Evolutionary conservation across 2,888 invertebrate genomes (phyloP), one percentile per base, ranked within the genome.

Genomic region (Protodeltote pygarga): DNA sequence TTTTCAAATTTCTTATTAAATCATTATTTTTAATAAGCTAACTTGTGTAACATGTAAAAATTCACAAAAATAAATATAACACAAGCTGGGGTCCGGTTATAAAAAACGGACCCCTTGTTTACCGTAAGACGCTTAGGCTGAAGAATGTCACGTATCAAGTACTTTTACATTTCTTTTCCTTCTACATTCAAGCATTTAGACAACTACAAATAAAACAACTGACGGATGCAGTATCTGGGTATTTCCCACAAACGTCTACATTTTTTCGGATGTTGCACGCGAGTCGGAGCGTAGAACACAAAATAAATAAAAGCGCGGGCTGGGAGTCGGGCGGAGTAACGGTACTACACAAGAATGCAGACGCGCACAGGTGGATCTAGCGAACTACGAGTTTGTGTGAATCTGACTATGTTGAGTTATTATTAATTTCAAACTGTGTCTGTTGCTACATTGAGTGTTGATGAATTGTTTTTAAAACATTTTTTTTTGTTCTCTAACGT

Each of bases 341-440:
- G 65, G 65, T 49, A 61, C n/a, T n/a, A n/a, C 65, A 51, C 50
- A 48, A 65, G 65, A 69, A 65, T 66, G 65, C 70, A 61, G 65
- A 60, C 57, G 24, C 38, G 44, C 49, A 63, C 65, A 69, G 65
- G 69, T 66, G 29, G 48, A 65, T 69, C 58, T 63, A 65, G 42
- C 47, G 59, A 68, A 29, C 47, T 46, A 49, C 60, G 38, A 38
- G 64, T 41, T 57, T 59, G 33, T 21, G 28, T 35, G 50, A 46
- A 53, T 49, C 41, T 49, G 15, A 51, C 19, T 34, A 6, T 5
- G 6, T 45, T 45, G 46, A 45, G n/a, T n/a, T n/a, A 45, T 53
- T 54, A 45, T 55, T 31, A 38, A 25, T 24, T 61, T 41, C 27
- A n/a, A 3, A 38, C 25, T 20, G 32, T 17, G 35, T 61, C 23